phyloP scores from a whole-genome alignment of 2,113 vertebrate genomes.

The Grus americana region DNA sequence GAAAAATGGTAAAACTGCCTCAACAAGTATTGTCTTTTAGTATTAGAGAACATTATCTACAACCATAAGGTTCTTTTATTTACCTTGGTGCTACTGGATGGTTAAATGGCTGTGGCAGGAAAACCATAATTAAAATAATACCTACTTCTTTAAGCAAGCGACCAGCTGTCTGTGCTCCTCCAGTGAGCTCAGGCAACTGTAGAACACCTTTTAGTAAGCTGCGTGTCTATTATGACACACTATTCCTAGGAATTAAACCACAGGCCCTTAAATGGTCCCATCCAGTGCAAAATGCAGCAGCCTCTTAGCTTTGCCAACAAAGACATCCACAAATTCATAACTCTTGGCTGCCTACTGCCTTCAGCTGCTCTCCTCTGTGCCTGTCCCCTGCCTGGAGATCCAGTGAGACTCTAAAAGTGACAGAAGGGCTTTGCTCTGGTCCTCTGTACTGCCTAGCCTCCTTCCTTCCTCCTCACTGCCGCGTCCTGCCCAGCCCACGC shows the following conservation, averaged over 20 bases:
- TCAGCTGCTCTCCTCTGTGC: not conserved
- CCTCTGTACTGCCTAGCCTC: not conserved
- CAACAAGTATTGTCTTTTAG: not conserved
- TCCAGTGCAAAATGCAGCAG: not conserved
- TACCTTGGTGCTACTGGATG: not conserved
- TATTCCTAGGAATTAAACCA: not conserved
- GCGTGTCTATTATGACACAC: not conserved
- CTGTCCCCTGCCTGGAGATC: not conserved
- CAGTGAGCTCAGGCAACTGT: not conserved
- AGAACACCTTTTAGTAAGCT: not conserved
- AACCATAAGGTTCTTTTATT: not conserved
- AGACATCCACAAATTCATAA: conserved; percentile 10
- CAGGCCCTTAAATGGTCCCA: not conserved
- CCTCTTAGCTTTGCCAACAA: not conserved
- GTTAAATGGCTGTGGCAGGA: not conserved
- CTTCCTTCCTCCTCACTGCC: conserved; percentile 27
- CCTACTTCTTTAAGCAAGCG: not conserved
- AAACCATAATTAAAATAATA: not conserved
- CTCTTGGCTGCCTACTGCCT: not conserved
- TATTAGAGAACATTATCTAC: not conserved
- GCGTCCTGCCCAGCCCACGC: not conserved
- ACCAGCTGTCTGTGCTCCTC: not conserved
- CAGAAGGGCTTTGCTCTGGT: not conserved
- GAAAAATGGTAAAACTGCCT: not conserved
- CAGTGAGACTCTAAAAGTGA: not conserved